Evolutionary conservation across 2,888 invertebrate genomes (phyloP).

Genomic region (Embidobia sp.): DNA sequence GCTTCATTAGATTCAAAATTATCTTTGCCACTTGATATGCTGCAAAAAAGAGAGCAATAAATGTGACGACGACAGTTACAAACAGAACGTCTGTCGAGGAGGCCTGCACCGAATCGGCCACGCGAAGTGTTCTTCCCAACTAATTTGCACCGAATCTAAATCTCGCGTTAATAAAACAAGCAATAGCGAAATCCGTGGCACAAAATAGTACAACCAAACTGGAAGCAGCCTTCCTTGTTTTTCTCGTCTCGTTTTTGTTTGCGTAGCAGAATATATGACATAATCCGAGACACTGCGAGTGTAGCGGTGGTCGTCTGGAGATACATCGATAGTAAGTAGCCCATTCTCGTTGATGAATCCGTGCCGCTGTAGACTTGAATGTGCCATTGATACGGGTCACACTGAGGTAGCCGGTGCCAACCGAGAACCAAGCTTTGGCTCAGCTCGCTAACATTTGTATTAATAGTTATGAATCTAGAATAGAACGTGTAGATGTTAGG

Average conservation of each 20-base stretch:
- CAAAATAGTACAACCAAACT: constrained; percentile 22
- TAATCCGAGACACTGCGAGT: constrained; percentile 41
- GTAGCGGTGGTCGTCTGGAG: constrained; percentile 44
- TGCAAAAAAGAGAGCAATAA: too few relatives aligned
- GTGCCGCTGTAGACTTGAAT: constrained; percentile 76
- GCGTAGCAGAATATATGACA: constrained; percentile 43
- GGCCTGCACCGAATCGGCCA: too few relatives aligned
- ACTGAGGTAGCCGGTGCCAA: constrained; percentile 70
- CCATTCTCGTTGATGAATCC: constrained; percentile 78
- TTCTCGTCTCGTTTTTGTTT: background rate
- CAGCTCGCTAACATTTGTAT: constrained; percentile 76
- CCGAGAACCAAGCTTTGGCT: constrained; percentile 74
- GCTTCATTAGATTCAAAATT: too few relatives aligned
- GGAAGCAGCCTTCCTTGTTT: background rate
- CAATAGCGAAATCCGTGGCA: too few relatives aligned
- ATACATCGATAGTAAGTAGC: constrained; percentile 61
- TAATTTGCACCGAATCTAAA: constrained; percentile 14
- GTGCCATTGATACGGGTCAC: constrained; percentile 78
- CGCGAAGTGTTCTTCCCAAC: background rate
- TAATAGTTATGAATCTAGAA: constrained; percentile 81
- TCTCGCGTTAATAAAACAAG: constrained; percentile 9
- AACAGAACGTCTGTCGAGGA: background rate
- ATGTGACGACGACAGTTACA: too few relatives aligned
- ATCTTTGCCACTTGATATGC: too few relatives aligned
- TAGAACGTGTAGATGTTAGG: constrained; percentile 74